Evolutionary conservation across 2,113 vertebrate species (phyloP).

Genomic region (Meriones unguiculatus): DNA sequence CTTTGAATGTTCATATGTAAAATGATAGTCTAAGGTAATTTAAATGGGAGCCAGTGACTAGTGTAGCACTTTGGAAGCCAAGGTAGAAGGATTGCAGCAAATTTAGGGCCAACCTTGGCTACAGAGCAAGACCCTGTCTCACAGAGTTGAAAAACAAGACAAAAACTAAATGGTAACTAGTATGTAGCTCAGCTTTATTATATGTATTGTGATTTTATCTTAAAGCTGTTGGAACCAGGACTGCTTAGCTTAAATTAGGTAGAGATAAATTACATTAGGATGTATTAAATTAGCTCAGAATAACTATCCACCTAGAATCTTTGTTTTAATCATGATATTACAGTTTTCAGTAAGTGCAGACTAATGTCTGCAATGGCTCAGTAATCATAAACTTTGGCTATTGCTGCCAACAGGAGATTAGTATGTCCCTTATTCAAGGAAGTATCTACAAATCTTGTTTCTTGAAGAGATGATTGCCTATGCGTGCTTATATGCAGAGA

Average conservation of each 20-base stretch:
- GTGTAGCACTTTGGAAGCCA: background rate
- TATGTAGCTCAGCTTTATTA: background rate
- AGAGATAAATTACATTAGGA: background rate
- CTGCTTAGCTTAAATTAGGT: conserved; percentile 41
- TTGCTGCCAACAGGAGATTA: conserved; percentile 37
- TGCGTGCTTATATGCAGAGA: background rate
- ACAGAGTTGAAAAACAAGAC: background rate
- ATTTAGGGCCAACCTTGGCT: background rate
- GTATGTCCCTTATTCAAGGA: conserved; percentile 26
- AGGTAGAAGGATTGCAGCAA: background rate
- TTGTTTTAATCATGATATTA: background rate
- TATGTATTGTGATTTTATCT: background rate
- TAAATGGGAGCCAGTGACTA: background rate
- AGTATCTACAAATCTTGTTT: conserved; percentile 48
- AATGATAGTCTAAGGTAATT: background rate
- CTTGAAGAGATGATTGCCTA: background rate
- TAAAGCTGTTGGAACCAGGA: background rate
- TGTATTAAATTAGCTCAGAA: conserved; percentile 29
- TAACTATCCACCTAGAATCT: background rate
- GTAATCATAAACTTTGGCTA: background rate
- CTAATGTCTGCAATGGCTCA: background rate
- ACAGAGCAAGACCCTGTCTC: background rate
- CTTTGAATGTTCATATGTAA: conserved; percentile 3
- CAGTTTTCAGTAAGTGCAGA: background rate
- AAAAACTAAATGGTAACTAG: conserved; percentile 15